Base-by-base conservation (phyloP, 1,140 invertebrate genomes). In the Drosophila micromelanica region DNA sequence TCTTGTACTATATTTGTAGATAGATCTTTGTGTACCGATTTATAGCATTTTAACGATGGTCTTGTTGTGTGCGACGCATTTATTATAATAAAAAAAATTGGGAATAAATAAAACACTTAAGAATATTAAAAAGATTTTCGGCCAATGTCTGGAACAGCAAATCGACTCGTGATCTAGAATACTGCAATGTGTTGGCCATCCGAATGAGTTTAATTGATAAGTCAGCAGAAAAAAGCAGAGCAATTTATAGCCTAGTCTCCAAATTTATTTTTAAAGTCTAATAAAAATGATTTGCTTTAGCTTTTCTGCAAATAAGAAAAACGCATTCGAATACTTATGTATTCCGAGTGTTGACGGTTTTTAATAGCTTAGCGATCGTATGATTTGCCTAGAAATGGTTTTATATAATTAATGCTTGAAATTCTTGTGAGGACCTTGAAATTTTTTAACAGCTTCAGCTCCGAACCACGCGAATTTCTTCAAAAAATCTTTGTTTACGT, bases 41-140 rank as follows among this genome's bases (percentile, higher is more conserved):
- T 74, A 80, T 85, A 54, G 65, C 77, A 56, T 71, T 86, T 85
- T 85, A 78, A 86, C 67, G 60, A 60, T 71, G 35, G 45, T 40
- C 27, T 11, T 38, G 20, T 69, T 71, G 67, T 80, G 80, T 77
- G 80, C 52, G 46, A 48, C 57, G 81, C 80, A 86, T 85, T 74
- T 71, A 56, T 74, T 80, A 70, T 67, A 74, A 61, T 8, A 27
- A 49, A 40, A 27, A 67, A 8, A 49, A 51, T 30, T 43, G 20
- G 17, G 32, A 42, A 72, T 52, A 57, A 54, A n/a, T 38, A 56
- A 23, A 23, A 60, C n/a, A 27, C 46, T 35, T 60, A 30, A 59
- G 46, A 55, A 38, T 30, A 38, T 11, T 40, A 35, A 37, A 54
- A 13, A 45, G 52, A 51, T 30, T 51, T 56, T 37, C 17, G n/a